phyloP scores from a whole-genome alignment of 2,888 invertebrate genomes.

The Cephus sareptanus region DNA sequence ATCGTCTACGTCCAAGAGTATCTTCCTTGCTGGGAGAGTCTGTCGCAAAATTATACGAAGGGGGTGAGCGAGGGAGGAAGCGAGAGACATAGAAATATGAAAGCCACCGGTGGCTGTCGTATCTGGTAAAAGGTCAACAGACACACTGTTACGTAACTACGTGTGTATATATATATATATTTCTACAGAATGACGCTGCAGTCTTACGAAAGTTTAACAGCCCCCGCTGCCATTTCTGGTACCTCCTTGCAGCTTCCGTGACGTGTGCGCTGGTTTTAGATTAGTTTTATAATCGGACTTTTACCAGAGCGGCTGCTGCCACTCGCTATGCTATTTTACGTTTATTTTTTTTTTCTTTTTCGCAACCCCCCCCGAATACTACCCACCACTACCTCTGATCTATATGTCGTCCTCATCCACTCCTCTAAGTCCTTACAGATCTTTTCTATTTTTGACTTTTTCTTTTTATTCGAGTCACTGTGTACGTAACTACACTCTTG shows the following conservation, averaged over 20 bases:
- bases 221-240: neutral
- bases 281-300: neutral
- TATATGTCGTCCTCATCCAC: neutral
- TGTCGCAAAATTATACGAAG: conserved; percentile 23
- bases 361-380: neutral
- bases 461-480: neutral
- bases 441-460: neutral
- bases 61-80: neutral
- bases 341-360: neutral
- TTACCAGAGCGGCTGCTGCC: neutral
- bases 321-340: neutral
- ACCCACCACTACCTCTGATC: neutral
- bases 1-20: neutral
- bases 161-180: neutral
- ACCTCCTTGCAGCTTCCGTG: neutral
- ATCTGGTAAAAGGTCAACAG: conserved; percentile 17
- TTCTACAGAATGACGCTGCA: neutral
- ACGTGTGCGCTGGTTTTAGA: neutral
- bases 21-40: neutral
- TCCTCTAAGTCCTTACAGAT: neutral
- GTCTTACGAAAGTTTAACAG: neutral
- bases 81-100: neutral
- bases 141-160: conserved; percentile 6
- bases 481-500: neutral
- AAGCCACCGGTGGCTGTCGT: conserved; percentile 8